Evolutionary conservation across 2,888 invertebrate genomes (phyloP).

Genomic region (Zhuqinia jingwanae): DNA sequence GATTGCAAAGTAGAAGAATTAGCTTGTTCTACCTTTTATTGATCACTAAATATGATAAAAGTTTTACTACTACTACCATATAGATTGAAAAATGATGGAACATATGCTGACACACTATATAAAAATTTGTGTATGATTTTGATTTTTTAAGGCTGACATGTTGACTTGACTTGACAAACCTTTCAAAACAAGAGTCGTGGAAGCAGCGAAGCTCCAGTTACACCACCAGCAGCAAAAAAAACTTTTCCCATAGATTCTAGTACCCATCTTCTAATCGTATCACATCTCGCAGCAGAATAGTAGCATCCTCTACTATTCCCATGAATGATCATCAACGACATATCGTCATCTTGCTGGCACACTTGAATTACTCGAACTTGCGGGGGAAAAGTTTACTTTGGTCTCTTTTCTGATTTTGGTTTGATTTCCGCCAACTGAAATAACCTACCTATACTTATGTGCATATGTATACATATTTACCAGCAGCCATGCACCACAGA

Average conservation of each 20-base stretch:
- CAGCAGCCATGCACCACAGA: background rate
- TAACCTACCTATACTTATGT: background rate
- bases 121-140: conserved; percentile 43
- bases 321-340: background rate
- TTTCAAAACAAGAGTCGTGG: conserved; percentile 12
- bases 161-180: conserved; percentile 58
- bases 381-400: background rate
- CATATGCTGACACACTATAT: too few relatives aligned
- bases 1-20: conserved; percentile 4
- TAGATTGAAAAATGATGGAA: too few relatives aligned
- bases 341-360: background rate
- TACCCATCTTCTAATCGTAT: too few relatives aligned
- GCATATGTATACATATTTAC: background rate
- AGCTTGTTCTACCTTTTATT: background rate
- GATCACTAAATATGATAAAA: background rate
- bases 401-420: background rate
- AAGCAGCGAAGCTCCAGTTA: background rate
- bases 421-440: too few relatives aligned
- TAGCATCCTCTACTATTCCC: background rate
- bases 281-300: background rate
- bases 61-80: too few relatives aligned
- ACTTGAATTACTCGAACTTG: background rate
- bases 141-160: conserved; percentile 61
- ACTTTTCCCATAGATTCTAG: conserved; percentile 9
- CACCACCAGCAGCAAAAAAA: background rate